Evolutionary conservation across 2,888 invertebrate species (phyloP).

Genomic region (Rosalia funebris): DNA sequence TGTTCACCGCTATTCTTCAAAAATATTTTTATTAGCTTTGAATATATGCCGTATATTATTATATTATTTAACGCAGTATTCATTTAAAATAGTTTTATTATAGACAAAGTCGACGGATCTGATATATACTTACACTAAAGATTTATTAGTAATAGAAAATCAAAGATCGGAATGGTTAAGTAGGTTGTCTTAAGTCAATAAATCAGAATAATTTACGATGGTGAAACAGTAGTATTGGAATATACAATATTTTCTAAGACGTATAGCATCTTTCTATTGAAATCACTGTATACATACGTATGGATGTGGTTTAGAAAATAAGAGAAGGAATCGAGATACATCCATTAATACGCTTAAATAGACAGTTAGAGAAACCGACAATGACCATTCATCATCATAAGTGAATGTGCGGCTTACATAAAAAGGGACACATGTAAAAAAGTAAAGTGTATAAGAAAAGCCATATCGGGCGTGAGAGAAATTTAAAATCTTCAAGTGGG

Average conservation of each 20-base stretch:
- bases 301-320: slow-evolving; percentile 39
- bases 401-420: slow-evolving; percentile 54
- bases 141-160: slow-evolving; percentile 35
- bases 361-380: slow-evolving; percentile 51
- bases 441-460: slow-evolving; percentile 43
- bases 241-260: slow-evolving; percentile 30
- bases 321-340: slow-evolving; percentile 38
- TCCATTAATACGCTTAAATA: slow-evolving; percentile 54
- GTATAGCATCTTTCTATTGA: slow-evolving; percentile 36
- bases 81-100: slow-evolving; percentile 1
- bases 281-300: slow-evolving; percentile 16
- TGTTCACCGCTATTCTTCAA: no score
- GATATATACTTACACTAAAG: slow-evolving; percentile 28
- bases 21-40: slow-evolving; percentile 3
- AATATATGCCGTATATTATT: background rate
- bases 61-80: no score
- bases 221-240: slow-evolving; percentile 28
- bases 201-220: slow-evolving; percentile 40
- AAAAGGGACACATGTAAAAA: slow-evolving; percentile 54
- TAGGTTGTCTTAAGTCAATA: slow-evolving; percentile 37
- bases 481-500: slow-evolving; percentile 51
- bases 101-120: slow-evolving; percentile 22
- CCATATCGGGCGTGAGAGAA: slow-evolving; percentile 54
- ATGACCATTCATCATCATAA: slow-evolving; percentile 55
- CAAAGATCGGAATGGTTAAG: slow-evolving; percentile 33